Base-by-base conservation (phyloP, 2,888 invertebrate species). In the Tribolium freemani region DNA sequence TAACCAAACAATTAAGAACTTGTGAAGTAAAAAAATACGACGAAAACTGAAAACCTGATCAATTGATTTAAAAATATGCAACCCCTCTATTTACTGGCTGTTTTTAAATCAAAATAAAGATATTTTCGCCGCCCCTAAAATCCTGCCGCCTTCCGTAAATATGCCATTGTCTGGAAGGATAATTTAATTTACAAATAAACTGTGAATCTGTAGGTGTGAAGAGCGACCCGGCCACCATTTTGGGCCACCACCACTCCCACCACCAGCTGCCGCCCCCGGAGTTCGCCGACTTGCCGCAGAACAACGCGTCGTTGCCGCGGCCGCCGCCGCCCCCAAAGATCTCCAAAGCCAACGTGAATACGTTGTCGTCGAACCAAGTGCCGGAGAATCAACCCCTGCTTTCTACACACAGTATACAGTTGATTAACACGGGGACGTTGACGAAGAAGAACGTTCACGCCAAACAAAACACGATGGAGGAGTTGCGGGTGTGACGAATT, bases 221-320 rank as follows among this genome's bases (percentile, higher is more conserved):
- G 86, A 88, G 90, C 76, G 93, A 93, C 84, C 92, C 93, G 6
- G 91, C 93, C 5, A 92, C 93, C 0, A 93, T 93, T 73, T 83
- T 92, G 66, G 90, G 93, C 69, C 93, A 93, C 81, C 93, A 93
- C 81, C 94, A 94, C 82, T 91, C 93, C 16, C 90, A 93, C 84
- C 93, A 93, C 79, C 95, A 95, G 82, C 88, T 93, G 76, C 91
- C 94, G 64, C 95, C 95, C 0, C 94, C 95, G 0, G 95, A 95
- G 83, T 95, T 95, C 82, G 94, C 94, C 1, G 94, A 95, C 83
- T 88, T 94, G 72, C 93, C 93, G 4, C 90, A 91, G 78, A 92
- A 92, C 80, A 93, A 92, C 78, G 90, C 91, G 2, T 86, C 92
- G 61, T 94, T 93, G 13, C 89, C 93, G 78, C 93, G 93, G 0